Evolutionary conservation across 1,140 invertebrate species (phyloP), one percentile per base, ranked within the genome.

Genomic region (Drosophila ogumai): DNA sequence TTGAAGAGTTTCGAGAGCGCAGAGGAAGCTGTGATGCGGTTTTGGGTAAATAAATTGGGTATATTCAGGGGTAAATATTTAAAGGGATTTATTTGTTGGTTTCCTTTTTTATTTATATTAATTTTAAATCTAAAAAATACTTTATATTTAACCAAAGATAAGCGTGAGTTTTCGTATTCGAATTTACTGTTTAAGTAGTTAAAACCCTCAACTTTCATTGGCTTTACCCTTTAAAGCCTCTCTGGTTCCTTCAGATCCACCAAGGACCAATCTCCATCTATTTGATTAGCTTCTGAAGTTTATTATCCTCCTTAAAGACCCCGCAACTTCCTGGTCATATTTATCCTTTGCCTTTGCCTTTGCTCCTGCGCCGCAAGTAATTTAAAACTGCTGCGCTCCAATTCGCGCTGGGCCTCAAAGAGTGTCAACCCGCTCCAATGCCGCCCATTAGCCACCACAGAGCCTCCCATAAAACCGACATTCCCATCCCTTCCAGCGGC

Each of bases 301-400:
- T 17, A 31, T 28, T 40, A 15, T n/a, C 10, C n/a, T 32, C 13
- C 6, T 15, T 38, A 38, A 13, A 31, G 22, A 25, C 28, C 34
- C 9, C 0, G 6, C 15, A 32, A 41, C 36, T 67, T 73, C 22
- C 34, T 50, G 10, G 15, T 28, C 43, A 46, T 46, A 28, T 38
- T 34, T 64, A 36, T 47, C 32, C 32, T 19, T 28, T 38, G 17
- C 38, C 32, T 19, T 28, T 38, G 17, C 38, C 22, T 75, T 64
- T 31, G 54, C 34, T n/a, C 40, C 40, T 19, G n/a, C 19, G 31
- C 73, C 55, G 28, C 41, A 77, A 76, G 74, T 75, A 76, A 76
- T 68, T 76, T 76, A 76, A 76, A 76, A 68, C 63, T 76, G 31
- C 71, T 54, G 63, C 38, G 73, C 56, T 74, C 69, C 71, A 77